These are phyloP conservation scores for Ostrea denselamellosa DNA, from an alignment of 1,140 invertebrate genomes.

Conservation along the genomic window DNA sequence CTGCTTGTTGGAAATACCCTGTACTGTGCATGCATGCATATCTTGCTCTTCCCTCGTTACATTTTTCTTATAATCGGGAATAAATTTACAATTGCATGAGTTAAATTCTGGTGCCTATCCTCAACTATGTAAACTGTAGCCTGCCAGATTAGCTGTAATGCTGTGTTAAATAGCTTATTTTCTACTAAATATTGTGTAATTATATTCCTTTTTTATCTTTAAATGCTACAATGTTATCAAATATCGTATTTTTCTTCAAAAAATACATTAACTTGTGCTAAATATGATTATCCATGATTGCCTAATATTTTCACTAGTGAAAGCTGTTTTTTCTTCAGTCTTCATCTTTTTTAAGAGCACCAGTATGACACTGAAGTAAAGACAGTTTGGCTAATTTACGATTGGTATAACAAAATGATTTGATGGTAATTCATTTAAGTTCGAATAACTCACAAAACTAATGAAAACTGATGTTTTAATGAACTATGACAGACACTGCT, in stretches of 20 bases:
- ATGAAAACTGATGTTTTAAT: neutral
- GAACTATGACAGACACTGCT: neutral
- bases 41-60: neutral
- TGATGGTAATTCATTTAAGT: neutral
- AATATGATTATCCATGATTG: neutral
- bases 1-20: neutral
- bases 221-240: no score
- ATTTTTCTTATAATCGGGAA: neutral
- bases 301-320: neutral
- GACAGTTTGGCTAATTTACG: no score
- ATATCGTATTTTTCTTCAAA: no score
- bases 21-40: slow-evolving; percentile 24
- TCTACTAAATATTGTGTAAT: neutral
- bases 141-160: neutral
- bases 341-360: neutral
- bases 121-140: neutral
- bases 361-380: no score
- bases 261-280: neutral
- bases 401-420: no score
- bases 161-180: neutral
- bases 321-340: neutral
- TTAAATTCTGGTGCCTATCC: neutral
- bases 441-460: neutral
- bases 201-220: neutral
- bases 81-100: neutral